Percentiles rank a stretch among this genome's conserved stretches.
Conservation (phyloP, 1,140 invertebrate species). For the Sesamia nonagrioides region DNA sequence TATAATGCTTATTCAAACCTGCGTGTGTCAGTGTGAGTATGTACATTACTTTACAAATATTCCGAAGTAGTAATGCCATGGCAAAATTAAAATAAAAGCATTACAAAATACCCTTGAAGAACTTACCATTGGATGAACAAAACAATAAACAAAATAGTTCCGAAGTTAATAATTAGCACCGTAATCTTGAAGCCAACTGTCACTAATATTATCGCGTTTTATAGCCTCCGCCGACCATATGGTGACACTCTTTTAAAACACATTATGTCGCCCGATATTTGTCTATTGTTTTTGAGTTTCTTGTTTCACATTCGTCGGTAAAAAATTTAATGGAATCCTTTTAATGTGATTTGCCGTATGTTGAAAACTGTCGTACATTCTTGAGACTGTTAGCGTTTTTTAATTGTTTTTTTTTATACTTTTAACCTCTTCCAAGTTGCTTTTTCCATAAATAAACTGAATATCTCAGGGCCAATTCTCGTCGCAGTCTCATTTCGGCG, state of each 20-base stretch:
- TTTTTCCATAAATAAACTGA: too few relatives aligned
- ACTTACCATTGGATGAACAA: not conserved
- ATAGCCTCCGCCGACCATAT: constrained; percentile 67
- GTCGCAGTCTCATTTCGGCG: too few relatives aligned
- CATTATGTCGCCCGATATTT: constrained; percentile 48
- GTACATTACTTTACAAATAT: too few relatives aligned
- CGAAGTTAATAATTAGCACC: constrained; percentile 23
- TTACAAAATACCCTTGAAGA: not conserved
- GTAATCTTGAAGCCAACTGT: constrained; percentile 62
- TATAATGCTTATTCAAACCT: too few relatives aligned
- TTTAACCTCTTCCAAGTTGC: too few relatives aligned
- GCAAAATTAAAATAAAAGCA: not conserved
- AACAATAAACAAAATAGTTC: not conserved
- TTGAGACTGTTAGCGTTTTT: not conserved
- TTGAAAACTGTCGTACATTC: not conserved
- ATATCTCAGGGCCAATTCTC: too few relatives aligned
- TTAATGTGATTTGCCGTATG: constrained; percentile 19
- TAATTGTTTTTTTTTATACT: not conserved
- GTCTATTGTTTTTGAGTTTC: constrained; percentile 45
- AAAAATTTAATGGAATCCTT: constrained; percentile 48
- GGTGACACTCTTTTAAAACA: constrained; percentile 64
- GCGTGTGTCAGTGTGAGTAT: too few relatives aligned
- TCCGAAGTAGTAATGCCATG: too few relatives aligned
- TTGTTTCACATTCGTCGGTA: constrained; percentile 23
- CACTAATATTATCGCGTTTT: constrained; percentile 62